phyloP scores from a whole-genome alignment of 2,113 vertebrate genomes.

The Tinamus guttatus region DNA sequence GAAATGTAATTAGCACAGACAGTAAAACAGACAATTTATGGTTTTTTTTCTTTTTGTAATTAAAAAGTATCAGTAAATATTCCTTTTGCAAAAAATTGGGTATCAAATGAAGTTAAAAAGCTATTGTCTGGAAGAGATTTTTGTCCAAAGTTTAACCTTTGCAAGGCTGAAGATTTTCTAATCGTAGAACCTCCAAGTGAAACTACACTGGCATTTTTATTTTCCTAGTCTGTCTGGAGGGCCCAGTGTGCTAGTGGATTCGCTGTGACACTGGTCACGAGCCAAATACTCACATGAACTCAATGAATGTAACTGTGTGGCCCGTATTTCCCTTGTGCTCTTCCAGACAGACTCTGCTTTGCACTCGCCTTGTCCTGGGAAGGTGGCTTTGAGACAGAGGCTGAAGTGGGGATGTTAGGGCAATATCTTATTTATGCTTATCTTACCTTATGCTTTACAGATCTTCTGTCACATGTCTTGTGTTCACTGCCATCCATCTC shows the following conservation, averaged over 20 bases:
- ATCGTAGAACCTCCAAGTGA: not conserved
- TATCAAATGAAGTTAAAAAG: conserved; percentile 67
- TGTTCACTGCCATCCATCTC: not conserved
- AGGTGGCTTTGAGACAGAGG: not conserved
- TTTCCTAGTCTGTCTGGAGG: not conserved
- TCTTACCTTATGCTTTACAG: not conserved
- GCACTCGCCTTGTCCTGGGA: not conserved
- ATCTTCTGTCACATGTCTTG: not conserved
- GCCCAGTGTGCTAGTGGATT: not conserved
- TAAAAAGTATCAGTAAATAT: conserved; percentile 79
- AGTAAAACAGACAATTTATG: conserved; percentile 84
- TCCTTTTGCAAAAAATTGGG: conserved; percentile 69
- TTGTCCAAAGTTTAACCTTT: conserved; percentile 59
- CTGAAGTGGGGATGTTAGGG: not conserved
- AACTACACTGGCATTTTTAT: not conserved
- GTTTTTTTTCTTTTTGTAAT: conserved; percentile 47
- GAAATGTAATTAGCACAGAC: conserved; percentile 83
- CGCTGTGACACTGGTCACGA: not conserved
- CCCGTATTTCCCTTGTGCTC: not conserved
- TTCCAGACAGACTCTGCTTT: not conserved
- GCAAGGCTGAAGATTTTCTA: not conserved
- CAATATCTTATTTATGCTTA: not conserved
- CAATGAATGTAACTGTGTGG: accelerated
- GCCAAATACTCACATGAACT: not conserved
- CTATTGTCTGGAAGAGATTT: conserved; percentile 50